These are phyloP conservation scores for Fopius arisanus DNA, from an alignment of 1,140 invertebrate genomes.

Conservation along the genomic window DNA sequence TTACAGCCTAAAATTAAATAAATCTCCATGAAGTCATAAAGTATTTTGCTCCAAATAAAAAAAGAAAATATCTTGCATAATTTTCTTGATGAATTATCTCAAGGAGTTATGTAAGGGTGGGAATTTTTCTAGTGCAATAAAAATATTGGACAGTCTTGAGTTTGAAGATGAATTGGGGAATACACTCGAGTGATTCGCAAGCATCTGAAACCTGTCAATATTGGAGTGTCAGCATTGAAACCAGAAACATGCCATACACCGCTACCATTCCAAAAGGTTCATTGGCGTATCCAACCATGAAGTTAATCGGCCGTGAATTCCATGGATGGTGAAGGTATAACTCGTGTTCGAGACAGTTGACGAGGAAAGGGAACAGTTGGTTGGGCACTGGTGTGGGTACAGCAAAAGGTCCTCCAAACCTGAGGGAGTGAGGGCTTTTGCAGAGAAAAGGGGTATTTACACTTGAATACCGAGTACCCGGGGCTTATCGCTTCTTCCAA, in stretches of 20 bases:
- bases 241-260: too few relatives aligned
- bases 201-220: slow-evolving; percentile 13
- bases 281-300: slow-evolving; percentile 17
- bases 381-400: slow-evolving; percentile 13
- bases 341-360: slow-evolving; percentile 29
- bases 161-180: too few relatives aligned
- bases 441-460: slow-evolving; percentile 46
- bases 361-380: slow-evolving; percentile 23
- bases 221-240: background rate
- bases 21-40: too few relatives aligned
- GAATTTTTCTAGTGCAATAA: too few relatives aligned
- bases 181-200: background rate
- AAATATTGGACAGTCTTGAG: too few relatives aligned
- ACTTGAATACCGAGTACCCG: slow-evolving; percentile 43
- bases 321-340: slow-evolving; percentile 9
- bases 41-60: too few relatives aligned
- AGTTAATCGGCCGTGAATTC: slow-evolving; percentile 27
- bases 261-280: slow-evolving; percentile 16
- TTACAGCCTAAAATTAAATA: too few relatives aligned
- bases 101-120: too few relatives aligned
- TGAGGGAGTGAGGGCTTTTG: slow-evolving; percentile 18
- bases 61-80: too few relatives aligned
- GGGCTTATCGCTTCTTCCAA: slow-evolving; percentile 46
- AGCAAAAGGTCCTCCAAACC: background rate
- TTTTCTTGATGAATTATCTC: too few relatives aligned